A percentile compares a stretch with the other conserved stretches of the same genome.
phyloP scores from a whole-genome alignment of 2,797 vertebrate species.

The Erpetoichthys calabaricus region DNA sequence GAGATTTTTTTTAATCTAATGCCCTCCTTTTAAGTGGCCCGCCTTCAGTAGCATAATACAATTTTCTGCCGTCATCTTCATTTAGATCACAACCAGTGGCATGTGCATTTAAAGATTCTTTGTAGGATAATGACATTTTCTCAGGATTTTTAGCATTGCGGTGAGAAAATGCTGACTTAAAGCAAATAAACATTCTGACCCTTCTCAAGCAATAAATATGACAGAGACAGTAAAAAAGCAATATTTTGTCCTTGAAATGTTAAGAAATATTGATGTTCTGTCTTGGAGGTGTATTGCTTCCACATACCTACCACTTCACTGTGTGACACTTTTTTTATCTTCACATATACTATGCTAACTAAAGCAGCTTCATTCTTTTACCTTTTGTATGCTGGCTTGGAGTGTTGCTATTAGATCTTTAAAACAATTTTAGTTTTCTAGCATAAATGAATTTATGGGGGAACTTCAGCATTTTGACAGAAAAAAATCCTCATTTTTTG shows the following conservation, averaged over 20 bases:
- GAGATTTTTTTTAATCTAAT: slow-evolving; percentile 11
- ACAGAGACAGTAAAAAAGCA: slow-evolving; percentile 73
- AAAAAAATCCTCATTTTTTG: too few species aligned
- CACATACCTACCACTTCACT: slow-evolving; percentile 45
- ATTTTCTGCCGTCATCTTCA: slow-evolving; percentile 54
- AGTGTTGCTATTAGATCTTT: not conserved
- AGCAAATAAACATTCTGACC: slow-evolving; percentile 75
- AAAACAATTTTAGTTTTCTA: not conserved
- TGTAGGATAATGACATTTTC: slow-evolving; percentile 65
- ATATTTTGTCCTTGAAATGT: slow-evolving; percentile 81
- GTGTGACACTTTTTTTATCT: slow-evolving; percentile 30
- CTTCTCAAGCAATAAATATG: slow-evolving; percentile 82
- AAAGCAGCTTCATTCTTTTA: not conserved
- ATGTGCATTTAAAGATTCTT: slow-evolving; percentile 62
- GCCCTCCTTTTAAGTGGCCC: slow-evolving; percentile 21
- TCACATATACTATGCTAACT: not conserved
- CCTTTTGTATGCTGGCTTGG: not conserved
- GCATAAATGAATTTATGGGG: too few species aligned
- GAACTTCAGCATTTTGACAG: too few species aligned
- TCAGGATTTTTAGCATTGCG: slow-evolving; percentile 67
- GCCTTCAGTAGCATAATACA: slow-evolving; percentile 50
- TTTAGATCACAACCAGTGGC: slow-evolving; percentile 44
- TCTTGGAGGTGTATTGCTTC: slow-evolving; percentile 40
- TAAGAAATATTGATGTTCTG: slow-evolving; percentile 68
- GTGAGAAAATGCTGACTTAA: slow-evolving; percentile 68